Evolutionary conservation across 2,888 invertebrate genomes (phyloP).

Genomic region (Caenorhabditis sp.): DNA sequence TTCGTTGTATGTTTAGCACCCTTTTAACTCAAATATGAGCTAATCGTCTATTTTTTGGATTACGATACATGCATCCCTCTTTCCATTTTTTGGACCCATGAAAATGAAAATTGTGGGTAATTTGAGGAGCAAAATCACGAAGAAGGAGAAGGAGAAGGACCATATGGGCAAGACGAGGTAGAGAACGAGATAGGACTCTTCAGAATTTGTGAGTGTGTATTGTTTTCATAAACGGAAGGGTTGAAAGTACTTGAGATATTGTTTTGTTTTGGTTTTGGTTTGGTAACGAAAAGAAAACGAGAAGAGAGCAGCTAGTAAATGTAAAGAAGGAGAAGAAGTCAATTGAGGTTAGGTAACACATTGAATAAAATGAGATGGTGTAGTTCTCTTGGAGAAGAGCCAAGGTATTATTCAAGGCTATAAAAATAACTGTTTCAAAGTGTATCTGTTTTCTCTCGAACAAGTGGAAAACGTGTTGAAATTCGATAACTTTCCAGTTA

Average conservation of each 20-base stretch:
- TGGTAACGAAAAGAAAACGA: not conserved
- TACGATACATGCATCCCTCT: not conserved
- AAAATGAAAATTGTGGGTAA: constrained; percentile 31
- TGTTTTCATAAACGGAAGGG: not conserved
- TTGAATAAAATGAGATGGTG: too few relatives aligned
- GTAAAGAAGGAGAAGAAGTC: not conserved
- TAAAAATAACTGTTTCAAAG: too few relatives aligned
- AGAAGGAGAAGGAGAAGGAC: not conserved
- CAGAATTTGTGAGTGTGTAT: constrained; percentile 23
- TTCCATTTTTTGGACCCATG: not conserved
- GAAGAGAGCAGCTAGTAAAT: not conserved
- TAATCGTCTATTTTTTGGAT: not conserved
- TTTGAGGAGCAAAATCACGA: constrained; percentile 16
- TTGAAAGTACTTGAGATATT: constrained; percentile 26
- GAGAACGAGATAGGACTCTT: constrained; percentile 23
- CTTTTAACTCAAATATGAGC: not conserved
- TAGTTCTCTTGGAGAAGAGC: too few relatives aligned
- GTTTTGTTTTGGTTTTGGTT: not conserved
- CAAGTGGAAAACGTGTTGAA: too few relatives aligned
- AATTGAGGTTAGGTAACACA: not conserved
- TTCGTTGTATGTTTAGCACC: not conserved
- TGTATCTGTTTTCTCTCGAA: too few relatives aligned
- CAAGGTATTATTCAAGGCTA: too few relatives aligned
- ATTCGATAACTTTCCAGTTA: too few relatives aligned
- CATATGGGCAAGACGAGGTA: constrained; percentile 25